phyloP scores from a whole-genome alignment of 2,888 invertebrate genomes.

The Brachyptera putata region DNA sequence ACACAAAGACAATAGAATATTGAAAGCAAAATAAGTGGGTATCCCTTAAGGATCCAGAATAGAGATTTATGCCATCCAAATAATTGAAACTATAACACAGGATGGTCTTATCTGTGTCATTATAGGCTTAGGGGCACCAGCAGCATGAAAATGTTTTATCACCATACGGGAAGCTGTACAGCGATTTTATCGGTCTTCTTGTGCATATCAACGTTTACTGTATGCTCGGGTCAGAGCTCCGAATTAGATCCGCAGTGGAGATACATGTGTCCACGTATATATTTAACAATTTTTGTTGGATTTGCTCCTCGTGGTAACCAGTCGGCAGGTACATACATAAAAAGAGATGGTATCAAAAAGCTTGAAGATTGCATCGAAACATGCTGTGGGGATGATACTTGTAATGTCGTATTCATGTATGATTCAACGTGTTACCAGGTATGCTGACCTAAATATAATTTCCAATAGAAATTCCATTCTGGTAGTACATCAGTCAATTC shows the following conservation, averaged over 20 bases:
- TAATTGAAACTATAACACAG: too few species aligned
- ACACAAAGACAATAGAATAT: too few species aligned
- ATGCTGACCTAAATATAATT: slow-evolving; percentile 25
- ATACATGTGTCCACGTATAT: slow-evolving; percentile 30
- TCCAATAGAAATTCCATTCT: too few species aligned
- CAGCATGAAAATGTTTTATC: slow-evolving; percentile 20
- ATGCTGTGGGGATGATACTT: slow-evolving; percentile 61
- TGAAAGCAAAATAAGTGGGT: too few species aligned
- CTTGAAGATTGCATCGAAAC: slow-evolving; percentile 61
- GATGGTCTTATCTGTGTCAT: too few species aligned
- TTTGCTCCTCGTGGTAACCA: slow-evolving; percentile 36
- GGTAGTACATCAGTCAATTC: too few species aligned
- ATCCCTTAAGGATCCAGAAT: too few species aligned
- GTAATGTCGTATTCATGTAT: slow-evolving; percentile 76
- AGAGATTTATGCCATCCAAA: too few species aligned
- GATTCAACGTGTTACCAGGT: slow-evolving; percentile 74
- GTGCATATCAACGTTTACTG: not conserved
- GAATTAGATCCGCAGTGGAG: slow-evolving; percentile 26
- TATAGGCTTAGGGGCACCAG: too few species aligned
- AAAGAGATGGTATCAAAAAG: slow-evolving; percentile 33
- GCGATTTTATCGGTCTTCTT: not conserved
- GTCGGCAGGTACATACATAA: slow-evolving; percentile 37
- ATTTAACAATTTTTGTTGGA: slow-evolving; percentile 27
- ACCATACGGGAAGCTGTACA: not conserved
- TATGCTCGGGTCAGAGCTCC: slow-evolving; percentile 2